These are phyloP conservation scores for Lutjanus erythropterus DNA, from an alignment of 2,113 vertebrate genomes.

Conservation along the genomic window DNA sequence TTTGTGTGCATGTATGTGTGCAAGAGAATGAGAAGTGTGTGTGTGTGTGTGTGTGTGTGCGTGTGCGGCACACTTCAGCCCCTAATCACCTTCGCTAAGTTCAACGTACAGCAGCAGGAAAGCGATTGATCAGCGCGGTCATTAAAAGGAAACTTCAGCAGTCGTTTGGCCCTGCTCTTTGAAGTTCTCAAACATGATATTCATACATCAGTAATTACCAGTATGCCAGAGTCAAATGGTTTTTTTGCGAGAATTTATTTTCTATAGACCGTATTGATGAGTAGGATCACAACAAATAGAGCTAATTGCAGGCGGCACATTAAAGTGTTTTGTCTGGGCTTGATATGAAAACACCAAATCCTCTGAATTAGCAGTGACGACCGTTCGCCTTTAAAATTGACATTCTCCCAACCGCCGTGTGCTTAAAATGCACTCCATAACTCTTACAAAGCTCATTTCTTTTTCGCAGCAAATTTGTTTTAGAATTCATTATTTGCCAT, in stretches of 20 bases:
- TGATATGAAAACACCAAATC: constrained; percentile 52
- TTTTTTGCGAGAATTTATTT: constrained; percentile 76
- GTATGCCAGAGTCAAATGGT: constrained; percentile 73
- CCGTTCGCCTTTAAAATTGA: constrained; percentile 65
- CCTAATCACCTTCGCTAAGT: constrained; percentile 63
- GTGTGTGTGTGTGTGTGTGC: neutral
- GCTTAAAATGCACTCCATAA: constrained; percentile 72
- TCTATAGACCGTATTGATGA: constrained; percentile 76
- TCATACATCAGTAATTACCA: constrained; percentile 63
- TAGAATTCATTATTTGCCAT: constrained; percentile 84
- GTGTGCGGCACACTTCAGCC: constrained; percentile 27
- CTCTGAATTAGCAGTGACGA: constrained; percentile 73
- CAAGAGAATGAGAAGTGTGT: constrained; percentile 4
- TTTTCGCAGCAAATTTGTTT: constrained; percentile 77
- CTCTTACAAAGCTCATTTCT: constrained; percentile 71
- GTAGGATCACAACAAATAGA: constrained; percentile 65
- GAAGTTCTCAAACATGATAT: constrained; percentile 69
- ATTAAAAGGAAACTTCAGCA: constrained; percentile 61
- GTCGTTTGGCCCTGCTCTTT: constrained; percentile 63
- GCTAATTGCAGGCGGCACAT: constrained; percentile 29
- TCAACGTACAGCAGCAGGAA: constrained; percentile 49
- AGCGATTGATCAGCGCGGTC: constrained; percentile 58
- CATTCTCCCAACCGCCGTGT: constrained; percentile 51
- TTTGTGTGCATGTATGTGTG: constrained; percentile 25
- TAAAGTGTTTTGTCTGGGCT: constrained; percentile 52